Base-by-base conservation (phyloP, 2,888 invertebrate species). In the Phania funesta region DNA sequence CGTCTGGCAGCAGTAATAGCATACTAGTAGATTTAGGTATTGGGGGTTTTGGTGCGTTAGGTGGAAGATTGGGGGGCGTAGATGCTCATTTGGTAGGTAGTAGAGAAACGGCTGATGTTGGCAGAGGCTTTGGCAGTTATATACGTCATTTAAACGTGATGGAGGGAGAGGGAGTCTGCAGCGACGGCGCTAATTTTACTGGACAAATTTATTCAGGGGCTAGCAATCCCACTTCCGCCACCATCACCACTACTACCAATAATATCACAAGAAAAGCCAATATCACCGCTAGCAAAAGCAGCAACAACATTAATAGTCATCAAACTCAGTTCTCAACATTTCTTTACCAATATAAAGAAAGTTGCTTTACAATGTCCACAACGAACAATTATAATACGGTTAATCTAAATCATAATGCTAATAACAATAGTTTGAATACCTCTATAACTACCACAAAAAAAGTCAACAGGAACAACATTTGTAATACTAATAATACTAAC, bases 221-320 rank as follows among this genome's bases (percentile, higher is more conserved):
- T 84, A 83, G 84, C 85, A 84, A 86, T 79, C 83, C 83, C 78
- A 84, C 80, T 85, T 84, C 83, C 84, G 84, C 83, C 86, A 83
- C 83, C 85, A 82, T 79, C 81, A 83, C 83, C 82, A 79, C 83
- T 82, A 74, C 79, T 75, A 80, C 75, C 83, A 78, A 74, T 76
- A 82, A 82, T 56, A 83, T 70, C 71, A 75, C 54, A 50, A 62
- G 84, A 68, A 67, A 73, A 80, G 50, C 77, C 73, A 77, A 68
- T 73, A 64, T 60, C 74, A 77, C 80, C 84, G 85, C 84, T 83
- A 84, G 78, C 81, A 67, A 22, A 24, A 35, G 58, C 48, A 80
- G 75, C 79, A 82, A 74, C 13, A 54, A 9, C 82, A 83, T 76
- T 71, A 78, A 48, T 71, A 52, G 56, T 71, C 77, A 83, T 71